Evolutionary conservation across 2,888 invertebrate species (phyloP).

Genomic region (Proisotoma minuta): DNA sequence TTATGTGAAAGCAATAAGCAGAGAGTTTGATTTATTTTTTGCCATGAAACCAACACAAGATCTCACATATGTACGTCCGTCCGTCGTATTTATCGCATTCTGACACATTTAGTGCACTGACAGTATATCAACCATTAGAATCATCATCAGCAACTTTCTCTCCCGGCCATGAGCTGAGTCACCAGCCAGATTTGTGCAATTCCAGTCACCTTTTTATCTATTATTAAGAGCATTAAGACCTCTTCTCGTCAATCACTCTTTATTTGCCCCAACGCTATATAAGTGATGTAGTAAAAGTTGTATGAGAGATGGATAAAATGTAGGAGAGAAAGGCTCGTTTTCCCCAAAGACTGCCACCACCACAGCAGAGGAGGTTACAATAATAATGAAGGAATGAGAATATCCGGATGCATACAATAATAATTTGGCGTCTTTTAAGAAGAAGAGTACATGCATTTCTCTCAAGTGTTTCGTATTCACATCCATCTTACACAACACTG

Average conservation of each 20-base stretch:
- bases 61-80: too few relatives aligned
- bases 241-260: neutral
- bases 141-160: conserved; percentile 5
- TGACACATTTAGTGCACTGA: too few relatives aligned
- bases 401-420: neutral
- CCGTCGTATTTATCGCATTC: too few relatives aligned
- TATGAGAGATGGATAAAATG: neutral
- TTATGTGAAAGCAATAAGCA: neutral
- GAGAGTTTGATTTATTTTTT: too few relatives aligned
- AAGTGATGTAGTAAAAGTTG: neutral
- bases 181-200: neutral
- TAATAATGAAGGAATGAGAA: neutral
- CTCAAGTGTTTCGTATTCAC: too few relatives aligned
- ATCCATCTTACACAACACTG: too few relatives aligned
- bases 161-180: neutral
- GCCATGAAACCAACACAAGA: too few relatives aligned
- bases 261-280: conserved; percentile 4
- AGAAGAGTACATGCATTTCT: too few relatives aligned
- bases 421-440: too few relatives aligned
- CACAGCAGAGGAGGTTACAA: neutral
- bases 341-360: neutral
- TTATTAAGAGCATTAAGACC: neutral
- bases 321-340: neutral
- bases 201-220: conserved; percentile 2
- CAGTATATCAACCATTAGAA: neutral